Evolutionary conservation across 2,797 vertebrate genomes (phyloP).

Genomic region (Melanotaenia maccullochi): DNA sequence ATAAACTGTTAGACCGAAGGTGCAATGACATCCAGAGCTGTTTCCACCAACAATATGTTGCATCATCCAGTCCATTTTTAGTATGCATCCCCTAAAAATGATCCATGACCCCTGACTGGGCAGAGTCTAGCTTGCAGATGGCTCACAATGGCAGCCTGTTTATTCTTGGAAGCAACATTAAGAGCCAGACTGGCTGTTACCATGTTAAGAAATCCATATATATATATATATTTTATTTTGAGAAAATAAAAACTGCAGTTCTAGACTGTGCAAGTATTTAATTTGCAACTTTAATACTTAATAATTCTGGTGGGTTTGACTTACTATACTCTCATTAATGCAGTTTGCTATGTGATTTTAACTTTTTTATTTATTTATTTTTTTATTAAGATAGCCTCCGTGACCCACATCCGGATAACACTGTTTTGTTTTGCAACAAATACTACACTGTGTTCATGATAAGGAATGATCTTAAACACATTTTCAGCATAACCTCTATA

Average conservation of each 20-base stretch:
- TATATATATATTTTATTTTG: neutral
- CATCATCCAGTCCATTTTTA: conserved; percentile 36
- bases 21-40: conserved; percentile 2
- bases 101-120: conserved; percentile 38
- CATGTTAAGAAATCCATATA: conserved; percentile 2
- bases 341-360: conserved; percentile 13
- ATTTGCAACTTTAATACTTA: too few relatives aligned
- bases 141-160: conserved; percentile 38
- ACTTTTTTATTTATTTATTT: neutral
- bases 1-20: neutral
- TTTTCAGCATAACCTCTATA: too few relatives aligned
- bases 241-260: conserved; percentile 6
- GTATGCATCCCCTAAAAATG: conserved; percentile 40
- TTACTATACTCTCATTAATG: neutral
- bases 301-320: too few relatives aligned
- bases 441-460: neutral
- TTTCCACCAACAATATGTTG: conserved; percentile 37
- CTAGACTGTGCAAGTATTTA: neutral
- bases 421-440: conserved; percentile 63
- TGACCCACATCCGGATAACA: conserved; percentile 46
- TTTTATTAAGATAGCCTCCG: neutral
- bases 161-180: conserved; percentile 28
- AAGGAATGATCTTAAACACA: too few relatives aligned
- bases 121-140: conserved; percentile 53
- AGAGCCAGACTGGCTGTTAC: conserved; percentile 8